Evolutionary conservation across 1,140 invertebrate species (phyloP).

Genomic region (Asobara japonica): DNA sequence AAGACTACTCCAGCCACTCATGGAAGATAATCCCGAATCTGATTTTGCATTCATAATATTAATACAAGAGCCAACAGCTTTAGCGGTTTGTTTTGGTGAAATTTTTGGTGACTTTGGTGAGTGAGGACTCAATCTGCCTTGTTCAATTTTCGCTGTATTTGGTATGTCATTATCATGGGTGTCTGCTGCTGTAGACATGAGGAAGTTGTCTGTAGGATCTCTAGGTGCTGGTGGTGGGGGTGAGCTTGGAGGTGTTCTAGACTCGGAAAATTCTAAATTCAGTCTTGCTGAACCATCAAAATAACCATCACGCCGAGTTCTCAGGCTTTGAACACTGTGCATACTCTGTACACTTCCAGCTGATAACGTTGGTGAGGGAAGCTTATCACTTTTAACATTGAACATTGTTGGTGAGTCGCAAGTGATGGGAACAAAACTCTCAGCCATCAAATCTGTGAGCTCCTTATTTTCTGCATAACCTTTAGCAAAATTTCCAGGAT

Average conservation of each 20-base stretch:
- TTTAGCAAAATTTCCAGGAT: slow-evolving; percentile 62
- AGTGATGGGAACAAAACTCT: slow-evolving; percentile 64
- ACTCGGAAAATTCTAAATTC: slow-evolving; percentile 67
- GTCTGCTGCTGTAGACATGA: slow-evolving; percentile 57
- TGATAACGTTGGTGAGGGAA: slow-evolving; percentile 72
- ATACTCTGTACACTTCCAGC: slow-evolving; percentile 64
- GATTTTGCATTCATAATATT: slow-evolving; percentile 79
- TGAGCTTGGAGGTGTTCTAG: slow-evolving; percentile 64
- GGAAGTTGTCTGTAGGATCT: slow-evolving; percentile 68
- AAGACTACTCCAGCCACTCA: slow-evolving; percentile 85
- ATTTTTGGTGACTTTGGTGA: slow-evolving; percentile 79
- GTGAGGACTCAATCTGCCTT: slow-evolving; percentile 72
- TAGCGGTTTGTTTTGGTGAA: slow-evolving; percentile 78
- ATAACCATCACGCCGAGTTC: slow-evolving; percentile 75
- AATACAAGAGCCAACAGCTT: slow-evolving; percentile 61
- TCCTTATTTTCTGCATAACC: slow-evolving; percentile 65
- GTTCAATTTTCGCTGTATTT: slow-evolving; percentile 57
- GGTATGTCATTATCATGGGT: slow-evolving; percentile 54
- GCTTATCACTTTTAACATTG: slow-evolving; percentile 65
- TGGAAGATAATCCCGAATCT: slow-evolving; percentile 85
- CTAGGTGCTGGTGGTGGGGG: slow-evolving; percentile 78
- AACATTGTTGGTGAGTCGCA: slow-evolving; percentile 66
- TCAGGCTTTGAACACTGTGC: slow-evolving; percentile 65
- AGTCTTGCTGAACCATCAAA: slow-evolving; percentile 64
- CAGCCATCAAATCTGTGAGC: slow-evolving; percentile 63